phyloP scores from a whole-genome alignment of 1,140 invertebrate species.

The Telenomus remus region DNA sequence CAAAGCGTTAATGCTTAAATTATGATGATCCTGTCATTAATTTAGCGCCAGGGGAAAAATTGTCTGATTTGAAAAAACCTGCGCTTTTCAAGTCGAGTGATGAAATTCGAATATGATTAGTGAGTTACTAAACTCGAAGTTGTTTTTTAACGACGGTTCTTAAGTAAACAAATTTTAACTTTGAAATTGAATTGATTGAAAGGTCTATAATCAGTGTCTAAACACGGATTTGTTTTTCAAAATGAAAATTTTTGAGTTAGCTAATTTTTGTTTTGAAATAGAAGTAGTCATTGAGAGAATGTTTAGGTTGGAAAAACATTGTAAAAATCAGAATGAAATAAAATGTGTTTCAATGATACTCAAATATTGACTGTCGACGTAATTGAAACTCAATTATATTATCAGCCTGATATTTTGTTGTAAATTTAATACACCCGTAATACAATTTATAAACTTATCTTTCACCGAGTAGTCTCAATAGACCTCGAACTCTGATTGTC shows the following conservation, averaged over 20 bases:
- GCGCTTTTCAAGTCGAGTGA: background rate
- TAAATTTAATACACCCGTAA: conserved; percentile 6
- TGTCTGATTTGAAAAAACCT: conserved; percentile 7
- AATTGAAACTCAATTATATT: no score
- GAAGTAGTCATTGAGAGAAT: no score
- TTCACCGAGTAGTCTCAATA: conserved; percentile 1
- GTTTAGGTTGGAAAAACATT: no score
- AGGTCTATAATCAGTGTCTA: no score
- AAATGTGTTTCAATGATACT: background rate
- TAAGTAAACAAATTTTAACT: no score
- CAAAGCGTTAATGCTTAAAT: conserved; percentile 16
- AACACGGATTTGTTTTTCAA: no score
- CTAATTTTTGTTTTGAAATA: no score
- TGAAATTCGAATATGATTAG: background rate
- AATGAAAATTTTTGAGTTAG: no score
- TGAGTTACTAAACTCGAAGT: no score
- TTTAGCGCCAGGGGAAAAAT: conserved; percentile 12
- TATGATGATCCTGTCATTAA: conserved; percentile 18
- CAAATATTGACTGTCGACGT: conserved; percentile 12
- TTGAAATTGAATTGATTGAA: no score
- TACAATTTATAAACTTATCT: conserved; percentile 27
- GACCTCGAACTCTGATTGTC: background rate
- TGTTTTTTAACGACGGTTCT: no score
- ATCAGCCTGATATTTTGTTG: conserved; percentile 19
- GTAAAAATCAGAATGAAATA: no score